Conservation (phyloP, 2,797 vertebrate genomes). For the Ptychadena robeensis region DNA sequence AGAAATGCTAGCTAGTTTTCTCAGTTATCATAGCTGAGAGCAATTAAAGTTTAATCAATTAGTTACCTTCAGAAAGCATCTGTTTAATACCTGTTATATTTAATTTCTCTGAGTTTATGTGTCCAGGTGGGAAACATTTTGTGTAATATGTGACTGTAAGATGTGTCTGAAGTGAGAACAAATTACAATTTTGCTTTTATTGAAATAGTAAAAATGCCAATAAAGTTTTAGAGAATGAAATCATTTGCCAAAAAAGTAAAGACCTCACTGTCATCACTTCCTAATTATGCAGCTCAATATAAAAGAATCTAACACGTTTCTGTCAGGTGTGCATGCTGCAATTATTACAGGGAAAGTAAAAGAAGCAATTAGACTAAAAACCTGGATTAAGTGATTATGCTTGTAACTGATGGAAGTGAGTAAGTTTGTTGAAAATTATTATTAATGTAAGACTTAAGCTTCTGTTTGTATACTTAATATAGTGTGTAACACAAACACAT, state of each 20-base stretch:
- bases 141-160: conserved; percentile 15
- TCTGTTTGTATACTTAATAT: too few relatives aligned
- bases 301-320: conserved; percentile 37
- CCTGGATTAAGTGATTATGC: conserved; percentile 26
- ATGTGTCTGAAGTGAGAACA: conserved; percentile 32
- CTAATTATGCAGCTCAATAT: conserved; percentile 39
- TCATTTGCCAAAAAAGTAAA: conserved; percentile 35
- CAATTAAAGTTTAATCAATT: conserved; percentile 21
- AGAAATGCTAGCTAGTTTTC: background rate
- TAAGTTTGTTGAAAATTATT: too few relatives aligned
- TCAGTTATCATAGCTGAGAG: background rate
- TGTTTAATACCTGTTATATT: conserved; percentile 25
- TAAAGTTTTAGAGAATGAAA: conserved; percentile 35
- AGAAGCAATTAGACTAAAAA: conserved; percentile 28
- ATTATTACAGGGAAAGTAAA: conserved; percentile 34
- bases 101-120: conserved; percentile 27
- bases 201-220: conserved; percentile 35
- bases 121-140: conserved; percentile 36
- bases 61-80: background rate
- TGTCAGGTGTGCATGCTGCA: conserved; percentile 31
- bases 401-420: conserved; percentile 18
- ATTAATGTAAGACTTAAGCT: too few relatives aligned
- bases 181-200: conserved; percentile 39
- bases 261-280: conserved; percentile 42
- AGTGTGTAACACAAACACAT: too few relatives aligned